These are phyloP conservation scores for Paelopatides confundens DNA, from an alignment of 53 echinoderm and acorn worm species.

Conservation along the genomic window DNA sequence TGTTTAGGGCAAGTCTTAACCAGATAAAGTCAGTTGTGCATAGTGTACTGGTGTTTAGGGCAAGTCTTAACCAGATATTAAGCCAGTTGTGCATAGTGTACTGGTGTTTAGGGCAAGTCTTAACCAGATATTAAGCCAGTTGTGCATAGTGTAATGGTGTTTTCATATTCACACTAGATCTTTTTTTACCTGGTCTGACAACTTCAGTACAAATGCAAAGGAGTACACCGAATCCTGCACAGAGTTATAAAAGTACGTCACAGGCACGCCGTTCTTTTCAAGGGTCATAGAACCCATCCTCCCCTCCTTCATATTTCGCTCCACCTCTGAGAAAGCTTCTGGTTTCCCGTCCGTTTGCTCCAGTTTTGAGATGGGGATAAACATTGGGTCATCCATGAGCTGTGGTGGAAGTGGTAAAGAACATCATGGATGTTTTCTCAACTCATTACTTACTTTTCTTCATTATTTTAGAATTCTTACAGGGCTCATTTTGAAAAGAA, in stretches of 20 bases:
- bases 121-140: too few relatives aligned
- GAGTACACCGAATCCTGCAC: constrained; percentile 91
- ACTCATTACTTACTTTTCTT: too few relatives aligned
- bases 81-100: too few relatives aligned
- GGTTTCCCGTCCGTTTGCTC: constrained; percentile 92
- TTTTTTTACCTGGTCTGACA: constrained; percentile 89
- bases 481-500: too few relatives aligned
- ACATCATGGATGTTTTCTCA: too few relatives aligned
- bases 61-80: too few relatives aligned
- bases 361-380: constrained; percentile 87
- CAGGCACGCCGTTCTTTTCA: constrained; percentile 42
- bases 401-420: constrained; percentile 30
- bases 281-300: constrained; percentile 56
- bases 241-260: constrained; percentile 82
- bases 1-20: too few relatives aligned
- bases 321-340: constrained; percentile 76
- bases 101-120: too few relatives aligned
- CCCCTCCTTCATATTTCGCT: constrained; percentile 76
- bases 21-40: too few relatives aligned
- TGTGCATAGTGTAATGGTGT: background rate
- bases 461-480: too few relatives aligned
- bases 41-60: too few relatives aligned
- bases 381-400: constrained; percentile 96
- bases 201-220: constrained; percentile 87
- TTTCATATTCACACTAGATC: background rate